These are phyloP conservation scores for Sebastes itinus DNA, from an alignment of 2,797 vertebrate species.

Conservation along the genomic window DNA sequence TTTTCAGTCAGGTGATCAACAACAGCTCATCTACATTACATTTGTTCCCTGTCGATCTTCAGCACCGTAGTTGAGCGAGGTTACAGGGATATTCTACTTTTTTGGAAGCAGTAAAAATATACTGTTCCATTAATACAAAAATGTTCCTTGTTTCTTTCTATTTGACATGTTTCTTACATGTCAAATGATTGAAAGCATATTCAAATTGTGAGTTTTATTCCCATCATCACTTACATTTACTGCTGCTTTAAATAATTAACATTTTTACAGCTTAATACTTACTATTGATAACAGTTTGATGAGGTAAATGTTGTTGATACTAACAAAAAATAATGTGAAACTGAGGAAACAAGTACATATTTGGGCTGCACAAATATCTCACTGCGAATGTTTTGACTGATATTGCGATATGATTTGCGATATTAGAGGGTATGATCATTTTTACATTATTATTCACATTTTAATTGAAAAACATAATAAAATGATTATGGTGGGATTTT, in stretches of 20 bases:
- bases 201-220: neutral
- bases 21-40: neutral
- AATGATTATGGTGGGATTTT: too few species aligned
- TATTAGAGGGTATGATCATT: too few species aligned
- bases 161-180: neutral
- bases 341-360: neutral
- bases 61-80: neutral
- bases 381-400: too few species aligned
- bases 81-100: neutral
- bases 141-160: neutral
- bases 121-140: neutral
- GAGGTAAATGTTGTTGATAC: neutral
- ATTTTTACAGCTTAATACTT: neutral
- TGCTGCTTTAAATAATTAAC: neutral
- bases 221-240: neutral
- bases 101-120: neutral
- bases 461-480: too few species aligned
- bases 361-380: too few species aligned
- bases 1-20: neutral
- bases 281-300: neutral
- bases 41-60: neutral
- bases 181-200: neutral
- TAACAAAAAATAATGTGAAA: neutral
- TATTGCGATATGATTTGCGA: too few species aligned
- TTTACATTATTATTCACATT: too few species aligned